Base-by-base conservation (phyloP, 2,888 invertebrate genomes). In the Brachylomia viminalis region DNA sequence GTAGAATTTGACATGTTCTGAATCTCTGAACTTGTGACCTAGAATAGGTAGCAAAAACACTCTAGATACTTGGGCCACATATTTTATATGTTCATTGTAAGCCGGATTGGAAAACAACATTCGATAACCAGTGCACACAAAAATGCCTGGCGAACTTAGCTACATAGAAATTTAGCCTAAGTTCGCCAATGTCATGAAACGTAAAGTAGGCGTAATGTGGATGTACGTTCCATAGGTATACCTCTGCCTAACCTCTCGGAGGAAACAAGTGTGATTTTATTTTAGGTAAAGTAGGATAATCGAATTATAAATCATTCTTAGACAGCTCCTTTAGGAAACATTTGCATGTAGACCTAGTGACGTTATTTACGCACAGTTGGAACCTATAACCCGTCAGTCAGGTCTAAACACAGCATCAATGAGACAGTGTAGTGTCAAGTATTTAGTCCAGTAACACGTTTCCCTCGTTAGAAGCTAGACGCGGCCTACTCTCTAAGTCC, bases 391-490 rank as follows among this genome's bases (percentile, higher is more conserved):
- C n/a, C n/a, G 38, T 62, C n/a, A 42, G n/a, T n/a, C 38, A 23
- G n/a, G n/a, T 56, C 30, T 66, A 30, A 54, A 33, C 45, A 8
- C 61, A 61, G 38, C 65, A 61, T 42, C 33, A 58, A 23, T 67
- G 30, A 38, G 38, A 64, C 42, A 42, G 27, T 59, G 27, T 20
- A 42, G 38, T 59, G 23, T 15, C 38, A 58, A 73, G 73, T 65
- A 61, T 59, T 59, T 54, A 62, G 52, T 45, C 6, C 52, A 74
- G 74, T 72, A 47, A 72, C 61, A 75, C 54, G 33, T 69, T 69
- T 58, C 45, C 10, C 69, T 72, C 30, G n/a, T 58, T 58, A 68
- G 68, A 27, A 42, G 66, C 66, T 54, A 54, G 67, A 66, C 67
- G n/a, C n/a, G n/a, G n/a, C n/a, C n/a, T n/a, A n/a, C n/a, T n/a